Conservation (phyloP, 2,888 invertebrate genomes). For the Ditylenchus weischeri region DNA sequence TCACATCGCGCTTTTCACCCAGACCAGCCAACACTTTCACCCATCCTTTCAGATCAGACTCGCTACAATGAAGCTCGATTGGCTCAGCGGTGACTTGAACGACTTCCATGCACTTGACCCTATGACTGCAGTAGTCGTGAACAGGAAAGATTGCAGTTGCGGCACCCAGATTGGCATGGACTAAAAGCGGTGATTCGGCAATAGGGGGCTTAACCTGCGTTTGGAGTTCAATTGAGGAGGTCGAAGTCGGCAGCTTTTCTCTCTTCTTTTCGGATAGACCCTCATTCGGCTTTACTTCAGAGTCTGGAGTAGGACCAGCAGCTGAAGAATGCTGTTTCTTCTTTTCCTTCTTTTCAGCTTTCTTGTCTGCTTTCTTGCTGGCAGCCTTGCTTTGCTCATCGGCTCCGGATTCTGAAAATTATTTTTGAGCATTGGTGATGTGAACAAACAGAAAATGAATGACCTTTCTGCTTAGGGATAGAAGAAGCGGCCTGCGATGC, state of each 20-base stretch:
- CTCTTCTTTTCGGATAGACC: too few species aligned
- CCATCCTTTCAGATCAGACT: conserved; percentile 5
- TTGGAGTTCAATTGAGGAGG: too few species aligned
- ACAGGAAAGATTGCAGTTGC: conserved; percentile 2
- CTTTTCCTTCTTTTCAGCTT: conserved; percentile 5
- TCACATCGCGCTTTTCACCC: not conserved
- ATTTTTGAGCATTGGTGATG: too few species aligned
- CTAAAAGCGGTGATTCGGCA: not conserved
- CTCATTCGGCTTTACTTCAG: too few species aligned
- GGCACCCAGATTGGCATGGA: not conserved
- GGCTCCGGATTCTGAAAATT: too few species aligned
- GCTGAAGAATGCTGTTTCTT: conserved; percentile 2
- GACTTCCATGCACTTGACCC: not conserved
- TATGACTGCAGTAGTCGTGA: conserved; percentile 5
- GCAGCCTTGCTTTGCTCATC: conserved; percentile 1
- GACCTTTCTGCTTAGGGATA: too few species aligned
- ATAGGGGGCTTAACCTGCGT: not conserved
- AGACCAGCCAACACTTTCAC: not conserved
- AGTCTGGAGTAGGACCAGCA: not conserved
- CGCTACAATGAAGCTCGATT: not conserved
- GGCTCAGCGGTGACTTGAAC: not conserved
- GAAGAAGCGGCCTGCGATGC: too few species aligned
- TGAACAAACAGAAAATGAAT: too few species aligned
- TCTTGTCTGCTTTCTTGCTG: conserved; percentile 5
- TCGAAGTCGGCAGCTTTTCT: too few species aligned